These are phyloP conservation scores for Sylvietta virens DNA, from an alignment of 2,113 vertebrate genomes.

Conservation along the genomic window DNA sequence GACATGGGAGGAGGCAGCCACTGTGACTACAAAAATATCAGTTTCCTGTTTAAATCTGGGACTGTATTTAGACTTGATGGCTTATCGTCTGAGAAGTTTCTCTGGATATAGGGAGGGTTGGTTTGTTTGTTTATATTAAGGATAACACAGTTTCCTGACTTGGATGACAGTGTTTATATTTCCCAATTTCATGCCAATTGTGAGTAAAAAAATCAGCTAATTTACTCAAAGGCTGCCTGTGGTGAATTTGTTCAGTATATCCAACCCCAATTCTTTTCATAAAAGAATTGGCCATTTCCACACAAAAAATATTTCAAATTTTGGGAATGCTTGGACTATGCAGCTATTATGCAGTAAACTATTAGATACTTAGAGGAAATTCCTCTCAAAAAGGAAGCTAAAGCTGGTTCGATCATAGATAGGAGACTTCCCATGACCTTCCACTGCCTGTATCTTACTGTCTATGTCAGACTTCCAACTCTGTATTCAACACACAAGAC, in stretches of 20 bases:
- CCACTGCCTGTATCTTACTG: neutral
- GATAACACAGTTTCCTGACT: neutral
- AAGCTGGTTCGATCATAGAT: neutral
- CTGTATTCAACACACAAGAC: neutral
- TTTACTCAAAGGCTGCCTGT: neutral
- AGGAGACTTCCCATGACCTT: neutral
- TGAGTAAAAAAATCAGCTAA: neutral
- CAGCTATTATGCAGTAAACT: neutral
- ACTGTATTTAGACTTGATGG: neutral
- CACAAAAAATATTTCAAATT: neutral
- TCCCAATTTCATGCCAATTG: neutral
- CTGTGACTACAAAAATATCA: neutral
- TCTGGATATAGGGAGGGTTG: neutral
- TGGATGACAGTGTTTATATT: neutral
- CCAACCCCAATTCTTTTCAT: neutral
- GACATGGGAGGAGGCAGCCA: neutral
- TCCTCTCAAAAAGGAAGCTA: neutral
- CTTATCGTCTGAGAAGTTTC: neutral
- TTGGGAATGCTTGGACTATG: neutral
- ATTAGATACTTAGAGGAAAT: neutral
- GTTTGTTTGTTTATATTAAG: neutral
- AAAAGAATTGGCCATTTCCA: neutral
- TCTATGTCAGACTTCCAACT: neutral
- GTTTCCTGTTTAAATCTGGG: conserved; percentile 44
- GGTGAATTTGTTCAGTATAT: neutral